Percentiles rank a stretch among this genome's conserved stretches.
Evolutionary conservation across 1,140 invertebrate species (phyloP).

Genomic region (Lordiphosa clarofinis): DNA sequence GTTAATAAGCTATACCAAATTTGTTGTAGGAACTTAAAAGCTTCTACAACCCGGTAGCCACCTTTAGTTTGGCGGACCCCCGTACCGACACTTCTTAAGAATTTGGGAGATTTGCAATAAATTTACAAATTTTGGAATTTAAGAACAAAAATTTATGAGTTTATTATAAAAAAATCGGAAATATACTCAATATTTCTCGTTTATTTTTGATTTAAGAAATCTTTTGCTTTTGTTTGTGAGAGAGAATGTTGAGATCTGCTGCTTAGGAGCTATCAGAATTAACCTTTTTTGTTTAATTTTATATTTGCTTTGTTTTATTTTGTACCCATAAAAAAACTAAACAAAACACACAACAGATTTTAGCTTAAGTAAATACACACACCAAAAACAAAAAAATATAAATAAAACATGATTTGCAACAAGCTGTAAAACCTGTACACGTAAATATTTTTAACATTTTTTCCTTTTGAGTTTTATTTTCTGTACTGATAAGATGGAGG

Average conservation of each 20-base stretch:
- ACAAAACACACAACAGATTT: constrained; percentile 14
- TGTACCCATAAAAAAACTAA: too few relatives aligned
- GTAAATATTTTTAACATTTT: constrained; percentile 11
- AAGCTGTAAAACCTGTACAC: constrained; percentile 39
- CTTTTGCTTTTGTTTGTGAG: too few relatives aligned
- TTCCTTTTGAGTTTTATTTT: constrained; percentile 25
- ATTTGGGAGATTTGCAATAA: too few relatives aligned
- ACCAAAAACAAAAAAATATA: constrained; percentile 6
- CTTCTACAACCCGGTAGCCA: too few relatives aligned
- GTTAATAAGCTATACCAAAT: too few relatives aligned
- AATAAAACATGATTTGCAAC: constrained; percentile 38
- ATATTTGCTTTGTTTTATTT: constrained; percentile 3
- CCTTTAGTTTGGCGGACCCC: too few relatives aligned
- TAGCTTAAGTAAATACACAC: constrained; percentile 31
- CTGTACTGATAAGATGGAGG: constrained; percentile 19
- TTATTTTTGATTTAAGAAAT: constrained; percentile 10
- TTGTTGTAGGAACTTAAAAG: too few relatives aligned
- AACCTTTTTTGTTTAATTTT: constrained; percentile 29
- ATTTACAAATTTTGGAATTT: too few relatives aligned
- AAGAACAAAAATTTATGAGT: too few relatives aligned
- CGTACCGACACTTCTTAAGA: too few relatives aligned
- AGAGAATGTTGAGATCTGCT: constrained; percentile 29
- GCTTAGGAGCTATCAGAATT: constrained; percentile 25
- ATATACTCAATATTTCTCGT: background rate
- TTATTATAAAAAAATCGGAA: too few relatives aligned